Conservation (phyloP, 2,113 vertebrate genomes). For the Clarias gariepinus region DNA sequence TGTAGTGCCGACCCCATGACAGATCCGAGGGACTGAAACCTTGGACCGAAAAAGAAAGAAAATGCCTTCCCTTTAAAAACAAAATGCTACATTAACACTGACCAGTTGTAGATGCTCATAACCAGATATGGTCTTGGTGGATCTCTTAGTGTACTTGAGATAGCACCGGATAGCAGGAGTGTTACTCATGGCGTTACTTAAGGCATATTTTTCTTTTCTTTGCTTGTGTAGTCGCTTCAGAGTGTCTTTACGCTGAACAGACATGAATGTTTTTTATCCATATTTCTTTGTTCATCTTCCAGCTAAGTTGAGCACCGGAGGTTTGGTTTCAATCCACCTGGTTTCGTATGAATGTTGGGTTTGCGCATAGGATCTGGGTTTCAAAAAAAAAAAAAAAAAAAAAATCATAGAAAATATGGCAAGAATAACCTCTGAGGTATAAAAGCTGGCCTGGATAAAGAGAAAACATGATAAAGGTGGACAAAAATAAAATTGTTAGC, state of each 20-base stretch:
- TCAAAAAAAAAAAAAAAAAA: not conserved
- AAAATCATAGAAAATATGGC: not conserved
- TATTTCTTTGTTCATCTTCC: not conserved
- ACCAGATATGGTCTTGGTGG: constrained; percentile 3
- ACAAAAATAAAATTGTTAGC: not conserved
- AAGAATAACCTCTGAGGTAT: not conserved
- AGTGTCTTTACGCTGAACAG: constrained; percentile 5
- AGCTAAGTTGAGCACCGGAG: not conserved
- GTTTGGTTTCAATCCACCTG: not conserved
- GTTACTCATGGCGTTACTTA: not conserved
- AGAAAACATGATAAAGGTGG: not conserved
- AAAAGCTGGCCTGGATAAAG: not conserved
- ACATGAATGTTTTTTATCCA: not conserved
- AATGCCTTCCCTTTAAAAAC: not conserved
- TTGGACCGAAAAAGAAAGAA: not conserved
- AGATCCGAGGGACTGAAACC: not conserved
- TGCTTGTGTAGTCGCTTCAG: not conserved
- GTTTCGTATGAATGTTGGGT: not conserved
- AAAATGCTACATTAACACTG: not conserved
- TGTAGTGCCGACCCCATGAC: not conserved
- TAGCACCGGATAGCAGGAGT: not conserved
- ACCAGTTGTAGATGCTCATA: not conserved
- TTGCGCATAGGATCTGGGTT: not conserved
- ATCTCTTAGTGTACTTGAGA: not conserved
- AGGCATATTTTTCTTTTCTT: constrained; percentile 11